Conservation (phyloP, 2,888 invertebrate species). For the Diarsia rubi region DNA sequence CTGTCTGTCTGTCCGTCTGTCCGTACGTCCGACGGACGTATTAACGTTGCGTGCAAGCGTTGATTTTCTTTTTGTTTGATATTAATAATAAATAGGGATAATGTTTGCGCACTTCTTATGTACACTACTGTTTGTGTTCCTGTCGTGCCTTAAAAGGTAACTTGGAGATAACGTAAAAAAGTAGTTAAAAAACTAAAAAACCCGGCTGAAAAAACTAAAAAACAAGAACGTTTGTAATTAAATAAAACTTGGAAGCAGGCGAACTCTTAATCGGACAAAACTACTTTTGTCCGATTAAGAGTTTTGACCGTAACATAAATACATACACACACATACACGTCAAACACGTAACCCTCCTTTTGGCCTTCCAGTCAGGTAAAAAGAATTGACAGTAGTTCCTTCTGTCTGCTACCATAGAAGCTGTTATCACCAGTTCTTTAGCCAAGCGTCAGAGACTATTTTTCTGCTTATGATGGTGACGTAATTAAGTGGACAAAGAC, state of each 20-base stretch:
- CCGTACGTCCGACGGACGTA: constrained; percentile 54
- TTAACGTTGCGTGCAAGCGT: constrained; percentile 66
- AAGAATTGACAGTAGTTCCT: background rate
- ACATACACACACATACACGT: too few species aligned
- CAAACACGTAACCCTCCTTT: too few species aligned
- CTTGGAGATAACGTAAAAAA: background rate
- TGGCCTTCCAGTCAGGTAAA: too few species aligned
- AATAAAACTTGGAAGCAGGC: too few species aligned
- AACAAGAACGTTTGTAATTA: too few species aligned
- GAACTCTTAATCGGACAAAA: too few species aligned
- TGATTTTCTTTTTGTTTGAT: constrained; percentile 66
- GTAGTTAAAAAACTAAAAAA: too few species aligned
- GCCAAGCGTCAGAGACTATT: background rate
- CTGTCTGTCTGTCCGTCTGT: constrained; percentile 77
- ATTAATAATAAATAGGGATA: constrained; percentile 58
- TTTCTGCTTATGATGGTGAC: background rate
- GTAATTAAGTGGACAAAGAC: background rate
- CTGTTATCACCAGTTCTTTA: background rate
- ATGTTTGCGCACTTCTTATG: constrained; percentile 36
- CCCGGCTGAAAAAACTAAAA: too few species aligned
- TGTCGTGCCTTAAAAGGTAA: background rate
- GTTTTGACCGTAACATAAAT: too few species aligned
- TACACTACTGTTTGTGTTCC: constrained; percentile 22
- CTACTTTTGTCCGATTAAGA: too few species aligned
- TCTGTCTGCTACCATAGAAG: background rate